Percentiles rank a stretch among this genome's conserved stretches.
Conservation (phyloP, 2,888 invertebrate genomes). For the Heteromyza rotundicornis region DNA sequence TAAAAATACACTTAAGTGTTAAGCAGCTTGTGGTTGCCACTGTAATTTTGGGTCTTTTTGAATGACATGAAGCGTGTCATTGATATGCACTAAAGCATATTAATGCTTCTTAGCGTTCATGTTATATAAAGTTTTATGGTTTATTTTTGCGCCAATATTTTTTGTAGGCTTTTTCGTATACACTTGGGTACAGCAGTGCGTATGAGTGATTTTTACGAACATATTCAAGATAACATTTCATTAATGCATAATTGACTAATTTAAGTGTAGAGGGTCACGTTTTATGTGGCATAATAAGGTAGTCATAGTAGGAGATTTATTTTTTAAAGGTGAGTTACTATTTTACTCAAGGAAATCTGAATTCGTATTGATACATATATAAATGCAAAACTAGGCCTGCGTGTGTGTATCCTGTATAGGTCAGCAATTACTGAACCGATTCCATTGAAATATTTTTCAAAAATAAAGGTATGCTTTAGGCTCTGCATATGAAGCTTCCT, state of each 20-base stretch:
- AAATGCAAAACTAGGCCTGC: no score
- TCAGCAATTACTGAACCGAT: no score
- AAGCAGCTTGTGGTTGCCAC: background rate
- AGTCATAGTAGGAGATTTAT: no score
- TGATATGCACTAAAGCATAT: background rate
- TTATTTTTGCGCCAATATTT: constrained; percentile 41
- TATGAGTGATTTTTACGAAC: constrained; percentile 42
- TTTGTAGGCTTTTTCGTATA: constrained; percentile 17
- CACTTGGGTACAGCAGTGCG: constrained; percentile 14
- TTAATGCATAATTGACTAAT: constrained; percentile 39
- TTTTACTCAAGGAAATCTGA: no score
- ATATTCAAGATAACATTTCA: constrained; percentile 42
- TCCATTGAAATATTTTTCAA: no score
- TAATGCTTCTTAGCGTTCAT: background rate
- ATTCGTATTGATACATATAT: no score
- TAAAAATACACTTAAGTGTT: background rate
- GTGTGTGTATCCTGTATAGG: no score
- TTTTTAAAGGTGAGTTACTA: no score
- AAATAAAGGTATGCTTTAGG: no score
- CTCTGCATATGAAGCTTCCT: no score
- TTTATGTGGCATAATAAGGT: no score
- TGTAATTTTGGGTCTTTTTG: background rate
- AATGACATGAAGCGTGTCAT: constrained; percentile 4
- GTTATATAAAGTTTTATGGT: background rate
- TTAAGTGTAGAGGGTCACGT: no score